Base-by-base conservation (phyloP, 2,888 invertebrate genomes). In the Cryptocheilus praepositus region DNA sequence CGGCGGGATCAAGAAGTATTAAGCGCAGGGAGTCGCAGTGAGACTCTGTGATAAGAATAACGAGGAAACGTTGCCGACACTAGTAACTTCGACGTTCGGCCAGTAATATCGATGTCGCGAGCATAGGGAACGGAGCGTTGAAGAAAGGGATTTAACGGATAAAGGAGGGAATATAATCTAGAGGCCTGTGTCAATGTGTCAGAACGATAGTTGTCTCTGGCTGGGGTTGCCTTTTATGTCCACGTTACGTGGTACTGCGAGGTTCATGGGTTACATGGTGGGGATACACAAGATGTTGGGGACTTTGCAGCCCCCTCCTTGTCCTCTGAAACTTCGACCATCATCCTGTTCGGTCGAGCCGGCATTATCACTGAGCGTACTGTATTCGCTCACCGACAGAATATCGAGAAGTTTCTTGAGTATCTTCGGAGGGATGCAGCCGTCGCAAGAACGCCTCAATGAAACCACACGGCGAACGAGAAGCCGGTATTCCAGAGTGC, bases 151-250 rank as follows among this genome's bases (percentile, higher is more conserved):
- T 21, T 53, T 22, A 44, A 4, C 19, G 43, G 56, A 15, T 19
- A 59, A 58, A 36, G 46, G 11, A 44, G 21, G n/a, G 21, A 54
- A 28, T 45, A 49, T 46, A 13, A 21, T 13, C 76, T 73, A 64
- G 65, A 75, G 78, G 81, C 68, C 76, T 5, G 77, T 78, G 80
- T 80, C 81, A 81, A 80, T 80, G 82, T 81, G 83, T 82, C 83
- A 81, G 81, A 80, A 76, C 77, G 74, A 62, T 74, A 71, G 71
- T 79, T 64, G 64, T 67, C 66, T 36, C 71, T 64, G 67, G 70
- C 70, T 64, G 71, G 74, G 73, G 77, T 75, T 81, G 71, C 83
- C 85, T 85, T 84, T 83, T 83, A 85, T 81, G 83, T 84, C 78
- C 83, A 76, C 77, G 74, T 75, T 76, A 78, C 72, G 71, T 73